Evolutionary conservation across 2,888 invertebrate species (phyloP).

Genomic region (Pheosia tremula): DNA sequence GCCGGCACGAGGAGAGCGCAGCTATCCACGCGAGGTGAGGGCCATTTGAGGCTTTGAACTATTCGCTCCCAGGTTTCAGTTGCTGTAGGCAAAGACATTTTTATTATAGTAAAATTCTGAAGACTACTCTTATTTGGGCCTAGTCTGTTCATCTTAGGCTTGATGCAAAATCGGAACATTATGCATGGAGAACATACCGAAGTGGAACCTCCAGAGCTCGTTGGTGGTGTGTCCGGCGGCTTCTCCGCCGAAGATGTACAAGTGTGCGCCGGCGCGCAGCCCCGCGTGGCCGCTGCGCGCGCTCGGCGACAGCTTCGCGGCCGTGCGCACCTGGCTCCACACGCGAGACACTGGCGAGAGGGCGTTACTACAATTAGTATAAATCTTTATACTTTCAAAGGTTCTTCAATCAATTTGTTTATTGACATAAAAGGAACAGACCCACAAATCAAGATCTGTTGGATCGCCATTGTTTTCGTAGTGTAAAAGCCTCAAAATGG

Average conservation of each 20-base stretch:
- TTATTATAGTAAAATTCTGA: neutral
- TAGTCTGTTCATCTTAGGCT: neutral
- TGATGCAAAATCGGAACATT: constrained; percentile 20
- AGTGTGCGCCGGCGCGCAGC: constrained; percentile 89
- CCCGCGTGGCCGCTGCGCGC: constrained; percentile 91
- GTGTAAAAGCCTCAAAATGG: too few species aligned
- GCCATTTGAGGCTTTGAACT: constrained; percentile 84
- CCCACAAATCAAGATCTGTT: neutral
- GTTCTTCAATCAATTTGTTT: too few species aligned
- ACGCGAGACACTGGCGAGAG: constrained; percentile 79
- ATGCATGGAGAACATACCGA: constrained; percentile 77
- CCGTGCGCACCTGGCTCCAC: constrained; percentile 87
- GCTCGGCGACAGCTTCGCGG: constrained; percentile 87
- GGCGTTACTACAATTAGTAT: too few species aligned
- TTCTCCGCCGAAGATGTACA: constrained; percentile 93
- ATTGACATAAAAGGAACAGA: too few species aligned
- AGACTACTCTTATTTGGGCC: too few species aligned
- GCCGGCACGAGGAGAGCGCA: constrained; percentile 87
- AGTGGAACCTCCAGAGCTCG: constrained; percentile 93
- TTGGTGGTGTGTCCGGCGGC: constrained; percentile 88
- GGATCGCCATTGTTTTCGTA: too few species aligned
- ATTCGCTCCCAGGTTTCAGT: constrained; percentile 91
- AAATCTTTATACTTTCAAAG: too few species aligned
- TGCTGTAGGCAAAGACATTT: constrained; percentile 67
- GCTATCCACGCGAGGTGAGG: constrained; percentile 88